Evolutionary conservation across 1,140 invertebrate genomes (phyloP).

Genomic region (Brachionus rotundiformis): DNA sequence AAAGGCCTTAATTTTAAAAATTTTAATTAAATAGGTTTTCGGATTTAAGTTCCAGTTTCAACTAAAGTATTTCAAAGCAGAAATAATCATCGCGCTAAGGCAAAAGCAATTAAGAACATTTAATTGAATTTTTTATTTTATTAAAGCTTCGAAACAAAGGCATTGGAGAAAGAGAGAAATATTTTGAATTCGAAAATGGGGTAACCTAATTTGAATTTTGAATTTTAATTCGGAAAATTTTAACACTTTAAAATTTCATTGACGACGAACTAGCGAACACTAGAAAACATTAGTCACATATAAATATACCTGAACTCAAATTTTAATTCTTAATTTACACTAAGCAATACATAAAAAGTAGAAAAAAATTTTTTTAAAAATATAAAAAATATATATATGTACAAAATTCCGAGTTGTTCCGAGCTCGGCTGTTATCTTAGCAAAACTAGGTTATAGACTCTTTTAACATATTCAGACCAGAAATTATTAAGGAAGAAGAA

Average conservation of each 20-base stretch:
- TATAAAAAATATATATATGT: background rate
- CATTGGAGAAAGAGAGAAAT: background rate
- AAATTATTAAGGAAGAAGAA: slow-evolving; percentile 29
- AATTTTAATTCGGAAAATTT: slow-evolving; percentile 2
- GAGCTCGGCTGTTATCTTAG: slow-evolving; percentile 11
- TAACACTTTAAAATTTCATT: slow-evolving; percentile 29
- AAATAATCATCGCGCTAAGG: slow-evolving; percentile 30
- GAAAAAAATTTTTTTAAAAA: background rate
- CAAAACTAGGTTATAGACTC: slow-evolving; percentile 40
- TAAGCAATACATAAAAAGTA: background rate
- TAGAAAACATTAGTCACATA: background rate
- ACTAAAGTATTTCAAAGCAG: slow-evolving; percentile 14
- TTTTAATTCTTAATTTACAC: background rate
- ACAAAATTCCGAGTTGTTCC: background rate
- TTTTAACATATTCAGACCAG: slow-evolving; percentile 41
- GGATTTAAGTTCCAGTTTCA: slow-evolving; percentile 27
- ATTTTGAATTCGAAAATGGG: slow-evolving; percentile 14
- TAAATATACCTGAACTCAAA: background rate
- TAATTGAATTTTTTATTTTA: slow-evolving; percentile 9
- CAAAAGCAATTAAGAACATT: slow-evolving; percentile 28
- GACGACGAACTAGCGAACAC: background rate
- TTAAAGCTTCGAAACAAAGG: background rate
- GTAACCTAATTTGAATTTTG: slow-evolving; percentile 41
- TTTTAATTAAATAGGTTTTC: slow-evolving; percentile 17
- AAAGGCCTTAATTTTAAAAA: slow-evolving; percentile 30